Evolutionary conservation across 2,888 invertebrate species (phyloP).

Genomic region (Halocaridina rubra): DNA sequence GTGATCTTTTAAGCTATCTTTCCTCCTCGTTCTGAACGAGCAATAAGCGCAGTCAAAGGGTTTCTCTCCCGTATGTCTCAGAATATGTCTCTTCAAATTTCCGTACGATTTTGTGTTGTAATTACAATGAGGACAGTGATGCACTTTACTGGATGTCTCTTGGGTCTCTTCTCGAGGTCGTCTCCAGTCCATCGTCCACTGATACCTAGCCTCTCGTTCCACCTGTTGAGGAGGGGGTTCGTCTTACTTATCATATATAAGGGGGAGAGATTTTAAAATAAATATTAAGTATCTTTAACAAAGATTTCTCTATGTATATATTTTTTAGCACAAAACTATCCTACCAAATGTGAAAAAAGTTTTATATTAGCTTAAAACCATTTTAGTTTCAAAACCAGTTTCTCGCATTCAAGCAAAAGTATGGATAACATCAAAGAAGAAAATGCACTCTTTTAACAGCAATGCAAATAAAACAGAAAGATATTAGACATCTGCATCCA

Average conservation of each 20-base stretch:
- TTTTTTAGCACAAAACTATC: background rate
- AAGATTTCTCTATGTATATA: background rate
- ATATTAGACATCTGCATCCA: no score
- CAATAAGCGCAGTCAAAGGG: conserved; percentile 38
- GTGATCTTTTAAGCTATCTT: conserved; percentile 41
- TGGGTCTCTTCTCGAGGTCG: background rate
- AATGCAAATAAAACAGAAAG: no score
- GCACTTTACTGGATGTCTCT: background rate
- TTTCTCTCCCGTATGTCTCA: conserved; percentile 43
- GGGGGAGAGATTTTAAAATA: background rate
- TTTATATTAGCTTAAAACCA: no score
- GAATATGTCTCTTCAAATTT: conserved; percentile 39
- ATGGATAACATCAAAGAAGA: no score
- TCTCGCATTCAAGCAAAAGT: no score
- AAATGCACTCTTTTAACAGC: no score
- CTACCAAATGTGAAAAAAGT: background rate
- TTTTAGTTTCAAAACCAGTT: no score
- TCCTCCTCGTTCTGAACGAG: conserved; percentile 41
- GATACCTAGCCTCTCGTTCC: background rate
- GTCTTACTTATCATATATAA: background rate
- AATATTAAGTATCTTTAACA: background rate
- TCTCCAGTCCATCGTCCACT: background rate
- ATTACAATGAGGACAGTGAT: conserved; percentile 28
- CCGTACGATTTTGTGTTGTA: conserved; percentile 6
- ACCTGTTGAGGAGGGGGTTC: background rate